Base-by-base conservation (phyloP, 2,113 vertebrate species). In the Trematomus loennbergii region DNA sequence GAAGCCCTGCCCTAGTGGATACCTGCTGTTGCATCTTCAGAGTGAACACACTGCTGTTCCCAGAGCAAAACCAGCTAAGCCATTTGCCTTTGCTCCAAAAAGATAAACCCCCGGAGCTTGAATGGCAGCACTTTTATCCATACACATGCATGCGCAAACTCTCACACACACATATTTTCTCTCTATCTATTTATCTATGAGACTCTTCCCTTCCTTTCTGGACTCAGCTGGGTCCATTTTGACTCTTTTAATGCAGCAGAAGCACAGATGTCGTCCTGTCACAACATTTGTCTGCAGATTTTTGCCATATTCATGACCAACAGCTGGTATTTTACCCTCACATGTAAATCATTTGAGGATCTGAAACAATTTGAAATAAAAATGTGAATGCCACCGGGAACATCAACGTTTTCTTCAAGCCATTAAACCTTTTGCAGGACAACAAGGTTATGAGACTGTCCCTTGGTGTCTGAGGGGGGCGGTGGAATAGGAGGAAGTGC, bases 61-160 rank as follows among this genome's bases (percentile, higher is more conserved):
- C 52, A 68, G 80, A 82, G 87, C 76, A 88, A 72, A 91, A 87
- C 62, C 87, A 67, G 79, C 84, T 92, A 82, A 92, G 76, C 86
- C 87, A 75, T 73, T 74, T 89, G 88, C 84, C 75, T 86, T 86
- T 80, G 79, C 82, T 87, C 84, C 45, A 66, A 40, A 68, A 63
- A 89, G 90, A 92, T 90, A 93, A 93, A 89, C 25, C 81, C 81
- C 54, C 65, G 89, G 91, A 93, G 91, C 92, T 82, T 91, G 91
- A 93, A 86, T 92, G 92, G 85, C 91, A 89, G 72, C 72, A 85
- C 88, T 86, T 85, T 75, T 43, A 85, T 78, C 72, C 72, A 77
- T 86, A 85, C 82, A 75, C 29, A 70, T 46, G 55, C 58, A 48
- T 57, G 33, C 20, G 46, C 62, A 63, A 16, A 22, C 61, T 46